These are phyloP conservation scores for Syrrhaptes paradoxus DNA, from an alignment of 2,113 vertebrate genomes.

Conservation along the genomic window DNA sequence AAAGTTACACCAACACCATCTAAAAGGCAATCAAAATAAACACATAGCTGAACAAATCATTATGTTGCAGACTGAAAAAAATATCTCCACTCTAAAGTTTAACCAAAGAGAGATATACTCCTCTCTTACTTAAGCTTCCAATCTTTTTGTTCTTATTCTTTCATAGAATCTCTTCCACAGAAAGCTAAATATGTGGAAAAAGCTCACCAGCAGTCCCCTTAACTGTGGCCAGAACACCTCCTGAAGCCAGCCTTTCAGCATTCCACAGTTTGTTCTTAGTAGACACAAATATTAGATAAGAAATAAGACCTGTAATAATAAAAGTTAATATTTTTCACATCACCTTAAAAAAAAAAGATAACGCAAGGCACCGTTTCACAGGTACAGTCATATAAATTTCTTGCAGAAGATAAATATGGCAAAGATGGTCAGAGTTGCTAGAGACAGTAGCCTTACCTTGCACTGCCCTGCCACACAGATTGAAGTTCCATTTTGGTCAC, in stretches of 20 bases:
- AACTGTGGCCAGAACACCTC: background rate
- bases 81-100: background rate
- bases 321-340: background rate
- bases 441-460: conserved; percentile 76
- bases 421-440: background rate
- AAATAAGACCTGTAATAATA: background rate
- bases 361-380: background rate
- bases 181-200: background rate
- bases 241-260: background rate
- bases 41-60: background rate
- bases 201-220: background rate
- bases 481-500: conserved; percentile 81
- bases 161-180: background rate
- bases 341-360: background rate
- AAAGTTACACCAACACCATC: background rate
- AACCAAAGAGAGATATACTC: background rate
- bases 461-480: conserved; percentile 91
- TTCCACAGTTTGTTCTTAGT: background rate
- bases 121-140: background rate
- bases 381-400: background rate
- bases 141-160: background rate
- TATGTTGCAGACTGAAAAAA: background rate
- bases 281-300: background rate
- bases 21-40: background rate
- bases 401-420: background rate